A percentile compares a stretch with the other conserved stretches of the same genome.
Conservation (phyloP, 2,113 vertebrate genomes). For the Progne subis region DNA sequence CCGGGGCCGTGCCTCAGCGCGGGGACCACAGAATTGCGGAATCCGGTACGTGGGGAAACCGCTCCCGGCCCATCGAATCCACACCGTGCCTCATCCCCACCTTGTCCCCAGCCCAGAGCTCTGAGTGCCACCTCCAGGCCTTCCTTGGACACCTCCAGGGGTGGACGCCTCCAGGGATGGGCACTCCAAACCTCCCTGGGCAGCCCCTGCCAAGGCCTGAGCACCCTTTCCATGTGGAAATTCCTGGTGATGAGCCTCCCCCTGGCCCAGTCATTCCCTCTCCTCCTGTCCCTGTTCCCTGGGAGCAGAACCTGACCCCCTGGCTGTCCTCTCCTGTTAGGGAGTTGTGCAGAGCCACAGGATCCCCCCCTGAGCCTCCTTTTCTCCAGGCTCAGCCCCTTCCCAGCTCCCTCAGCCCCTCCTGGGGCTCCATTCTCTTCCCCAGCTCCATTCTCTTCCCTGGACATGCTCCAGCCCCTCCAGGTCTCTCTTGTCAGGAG, state of each 20-base stretch:
- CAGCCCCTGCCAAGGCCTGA: not conserved
- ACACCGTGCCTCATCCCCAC: accelerated
- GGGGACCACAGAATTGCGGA: accelerated
- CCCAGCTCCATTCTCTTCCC: accelerated
- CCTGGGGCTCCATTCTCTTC: not conserved
- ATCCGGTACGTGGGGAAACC: accelerated
- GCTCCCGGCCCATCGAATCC: accelerated
- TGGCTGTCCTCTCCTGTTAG: not conserved
- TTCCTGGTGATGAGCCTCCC: accelerated
- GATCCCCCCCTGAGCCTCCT: not conserved
- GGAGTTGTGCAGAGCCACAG: not conserved
- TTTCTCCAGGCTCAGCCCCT: not conserved
- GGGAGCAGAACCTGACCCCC: not conserved
- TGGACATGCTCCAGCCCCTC: not conserved
- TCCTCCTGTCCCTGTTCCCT: not conserved
- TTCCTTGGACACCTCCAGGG: not conserved
- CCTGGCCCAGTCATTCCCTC: not conserved
- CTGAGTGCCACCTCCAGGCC: accelerated
- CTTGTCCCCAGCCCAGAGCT: not conserved
- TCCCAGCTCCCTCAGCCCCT: not conserved
- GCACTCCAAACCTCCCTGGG: not conserved
- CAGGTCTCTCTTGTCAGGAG: not conserved
- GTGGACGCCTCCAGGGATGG: not conserved
- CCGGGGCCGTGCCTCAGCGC: not conserved
- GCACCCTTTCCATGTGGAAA: accelerated